Base-by-base conservation (phyloP, 2,888 invertebrate species). In the Plusia festucae region DNA sequence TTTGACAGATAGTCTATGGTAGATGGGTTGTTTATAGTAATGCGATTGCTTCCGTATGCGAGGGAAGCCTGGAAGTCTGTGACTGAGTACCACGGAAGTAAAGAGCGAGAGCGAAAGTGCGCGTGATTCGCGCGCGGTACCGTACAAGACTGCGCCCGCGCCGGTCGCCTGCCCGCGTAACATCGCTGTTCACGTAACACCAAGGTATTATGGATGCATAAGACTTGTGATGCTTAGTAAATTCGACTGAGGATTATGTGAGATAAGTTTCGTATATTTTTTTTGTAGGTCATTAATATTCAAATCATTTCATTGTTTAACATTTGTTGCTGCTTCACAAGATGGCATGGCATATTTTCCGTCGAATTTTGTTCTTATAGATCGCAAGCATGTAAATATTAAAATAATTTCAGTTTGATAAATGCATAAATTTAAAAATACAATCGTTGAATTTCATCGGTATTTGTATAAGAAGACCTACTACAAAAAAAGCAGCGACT, bases 41-140 rank as follows among this genome's bases (percentile, higher is more conserved):
- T 16, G 20, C 24, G 18, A 18, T 30, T 40, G 60, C 66, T 78
- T 79, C 79, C 76, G 61, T 68, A 20, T 34, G 30, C 55, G 65
- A 77, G 69, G 86, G 84, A 78, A 78, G 70, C 65, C 30, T 54
- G n/a, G n/a, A n/a, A n/a, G n/a, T n/a, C n/a, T n/a, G n/a, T n/a
- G n/a, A n/a, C 32, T 62, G 75, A 65, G 70, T 79, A 70, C 79
- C 83, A 82, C 89, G 90, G 88, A 88, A 88, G 85, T 82, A 79
- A 58, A 70, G 81, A 79, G 75, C 81, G 91, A 93, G 88, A 93
- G 90, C 93, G 94, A 94, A 93, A 94, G 94, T 94, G 91, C 89
- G 88, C 81, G 88, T 85, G 88, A 80, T 85, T 88, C 85, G 90
- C 84, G 76, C 87, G 93, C 92, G 91, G 85, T 86, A 86, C 91